phyloP scores from a whole-genome alignment of 1,140 invertebrate genomes.

The Leptopilina boulardi region DNA sequence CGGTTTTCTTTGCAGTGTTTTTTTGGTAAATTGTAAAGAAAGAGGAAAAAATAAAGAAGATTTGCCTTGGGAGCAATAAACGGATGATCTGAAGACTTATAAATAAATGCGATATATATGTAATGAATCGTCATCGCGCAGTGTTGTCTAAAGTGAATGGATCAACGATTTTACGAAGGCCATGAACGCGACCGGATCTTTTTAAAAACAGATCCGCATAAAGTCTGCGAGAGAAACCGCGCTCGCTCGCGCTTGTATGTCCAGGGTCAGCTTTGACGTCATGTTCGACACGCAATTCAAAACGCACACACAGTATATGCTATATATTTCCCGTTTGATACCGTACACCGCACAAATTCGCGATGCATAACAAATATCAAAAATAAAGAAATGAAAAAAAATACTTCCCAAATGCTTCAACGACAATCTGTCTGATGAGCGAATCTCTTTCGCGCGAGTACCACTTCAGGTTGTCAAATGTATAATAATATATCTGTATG shows the following conservation, averaged over 20 bases:
- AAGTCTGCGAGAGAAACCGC: neutral
- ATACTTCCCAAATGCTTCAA: neutral
- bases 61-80: neutral
- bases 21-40: neutral
- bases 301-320: neutral
- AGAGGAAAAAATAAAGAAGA: neutral
- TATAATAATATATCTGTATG: no score
- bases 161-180: constrained; percentile 9
- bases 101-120: neutral
- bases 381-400: no score
- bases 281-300: constrained; percentile 48
- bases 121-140: neutral
- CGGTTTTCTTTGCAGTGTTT: no score
- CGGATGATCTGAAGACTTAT: neutral
- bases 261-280: constrained; percentile 73
- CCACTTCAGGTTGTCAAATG: neutral
- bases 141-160: neutral
- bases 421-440: neutral
- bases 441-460: neutral
- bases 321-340: neutral
- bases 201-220: neutral
- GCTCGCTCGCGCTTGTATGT: neutral
- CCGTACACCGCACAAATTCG: neutral
- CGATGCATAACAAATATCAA: neutral
- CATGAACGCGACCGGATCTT: neutral